Evolutionary conservation across 2,888 invertebrate genomes (phyloP).

Genomic region (Cephus runcator): DNA sequence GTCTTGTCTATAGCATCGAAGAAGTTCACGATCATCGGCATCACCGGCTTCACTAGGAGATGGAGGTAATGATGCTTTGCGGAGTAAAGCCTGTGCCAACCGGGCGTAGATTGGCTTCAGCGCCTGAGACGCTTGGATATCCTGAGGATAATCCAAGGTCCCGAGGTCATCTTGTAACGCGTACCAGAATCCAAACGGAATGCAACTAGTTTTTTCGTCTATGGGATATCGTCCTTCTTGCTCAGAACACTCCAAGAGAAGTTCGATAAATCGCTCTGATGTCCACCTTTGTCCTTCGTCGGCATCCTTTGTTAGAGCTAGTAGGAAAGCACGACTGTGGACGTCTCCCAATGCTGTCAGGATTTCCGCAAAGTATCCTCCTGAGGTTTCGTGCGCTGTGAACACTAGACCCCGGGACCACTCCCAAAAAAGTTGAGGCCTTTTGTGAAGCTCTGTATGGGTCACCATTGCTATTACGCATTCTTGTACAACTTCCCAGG

Average conservation of each 20-base stretch:
- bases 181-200: conserved; percentile 93
- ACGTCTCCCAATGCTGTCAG: conserved; percentile 66
- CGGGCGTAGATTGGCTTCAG: conserved; percentile 83
- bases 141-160: conserved; percentile 51
- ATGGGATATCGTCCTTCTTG: conserved; percentile 87
- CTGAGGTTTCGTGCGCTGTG: conserved; percentile 47
- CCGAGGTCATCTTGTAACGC: conserved; percentile 77
- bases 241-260: conserved; percentile 83
- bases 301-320: conserved; percentile 67
- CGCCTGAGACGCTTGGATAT: conserved; percentile 40
- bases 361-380: conserved; percentile 55
- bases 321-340: conserved; percentile 68
- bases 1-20: conserved; percentile 89
- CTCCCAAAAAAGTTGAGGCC: conserved; percentile 53
- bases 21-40: conserved; percentile 84
- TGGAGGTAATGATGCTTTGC: conserved; percentile 81
- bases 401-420: conserved; percentile 52
- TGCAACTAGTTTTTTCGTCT: conserved; percentile 87
- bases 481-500: conserved; percentile 54
- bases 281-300: conserved; percentile 68
- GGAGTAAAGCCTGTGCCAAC: conserved; percentile 79
- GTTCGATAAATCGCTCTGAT: conserved; percentile 74
- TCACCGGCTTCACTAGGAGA: conserved; percentile 51
- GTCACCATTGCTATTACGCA: conserved; percentile 51
- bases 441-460: conserved; percentile 42